A percentile compares a stretch with the other conserved stretches of the same genome.
phyloP scores from a whole-genome alignment of 2,888 invertebrate species.

The Cerastis leucographa region DNA sequence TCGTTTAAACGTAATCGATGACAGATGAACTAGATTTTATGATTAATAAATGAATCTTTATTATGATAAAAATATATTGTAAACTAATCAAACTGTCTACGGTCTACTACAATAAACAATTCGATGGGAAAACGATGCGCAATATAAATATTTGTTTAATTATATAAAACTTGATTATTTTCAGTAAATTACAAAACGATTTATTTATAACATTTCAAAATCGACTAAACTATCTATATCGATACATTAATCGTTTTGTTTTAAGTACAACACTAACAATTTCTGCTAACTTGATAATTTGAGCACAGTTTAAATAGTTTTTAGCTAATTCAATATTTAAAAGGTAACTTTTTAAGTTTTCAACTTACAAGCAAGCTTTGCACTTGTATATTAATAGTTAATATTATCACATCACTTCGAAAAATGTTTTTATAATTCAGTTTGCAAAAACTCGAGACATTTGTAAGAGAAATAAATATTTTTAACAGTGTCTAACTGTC shows the following conservation, averaged over 20 bases:
- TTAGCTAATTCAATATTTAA: conserved; percentile 47
- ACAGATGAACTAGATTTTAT: conserved; percentile 38
- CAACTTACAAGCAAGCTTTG: conserved; percentile 44
- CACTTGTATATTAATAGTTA: conserved; percentile 52
- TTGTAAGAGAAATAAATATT: not conserved
- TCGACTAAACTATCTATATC: conserved; percentile 66
- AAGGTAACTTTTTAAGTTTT: conserved; percentile 53
- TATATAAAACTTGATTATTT: conserved; percentile 41
- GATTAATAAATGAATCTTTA: conserved; percentile 29
- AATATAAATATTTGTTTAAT: conserved; percentile 32
- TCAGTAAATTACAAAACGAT: conserved; percentile 54
- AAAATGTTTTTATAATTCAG: conserved; percentile 33
- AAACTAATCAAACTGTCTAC: conserved; percentile 42
- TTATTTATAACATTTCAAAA: conserved; percentile 51
- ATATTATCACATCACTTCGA: conserved; percentile 64
- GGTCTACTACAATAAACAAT: conserved; percentile 48
- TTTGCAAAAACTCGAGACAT: conserved; percentile 3
- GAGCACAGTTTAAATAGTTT: conserved; percentile 59
- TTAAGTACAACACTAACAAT: conserved; percentile 66
- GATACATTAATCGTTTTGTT: conserved; percentile 58
- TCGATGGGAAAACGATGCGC: conserved; percentile 48
- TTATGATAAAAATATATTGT: conserved; percentile 33
- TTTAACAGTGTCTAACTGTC: not conserved
- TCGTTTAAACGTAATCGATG: conserved; percentile 50
- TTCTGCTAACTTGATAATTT: conserved; percentile 53